Percentiles rank a stretch among this genome's conserved stretches.
These are phyloP conservation scores for Beroe ovata DNA, from an alignment of 37 sponge, comb jelly and placozoan species.

Conservation along the genomic window DNA sequence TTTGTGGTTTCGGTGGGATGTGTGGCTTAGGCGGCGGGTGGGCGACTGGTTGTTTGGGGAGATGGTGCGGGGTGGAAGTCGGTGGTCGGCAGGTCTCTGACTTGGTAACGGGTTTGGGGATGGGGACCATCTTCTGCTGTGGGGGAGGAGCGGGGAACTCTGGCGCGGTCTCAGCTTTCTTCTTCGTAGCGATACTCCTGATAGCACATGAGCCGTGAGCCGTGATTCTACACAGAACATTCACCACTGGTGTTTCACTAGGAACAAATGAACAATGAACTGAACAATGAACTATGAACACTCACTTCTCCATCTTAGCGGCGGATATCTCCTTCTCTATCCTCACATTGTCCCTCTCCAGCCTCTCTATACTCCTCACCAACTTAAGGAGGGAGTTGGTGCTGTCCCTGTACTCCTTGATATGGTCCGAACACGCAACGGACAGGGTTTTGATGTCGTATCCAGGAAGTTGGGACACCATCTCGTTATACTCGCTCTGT, in stretches of 20 bases:
- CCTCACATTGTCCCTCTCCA: constrained; percentile 24
- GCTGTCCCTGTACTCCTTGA: constrained; percentile 19
- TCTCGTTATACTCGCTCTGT: background rate
- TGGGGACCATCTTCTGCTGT: background rate
- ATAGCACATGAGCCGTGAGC: too few relatives aligned
- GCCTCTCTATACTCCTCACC: background rate
- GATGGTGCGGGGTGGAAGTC: background rate
- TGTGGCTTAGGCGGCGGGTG: constrained; percentile 1
- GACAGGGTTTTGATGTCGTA: constrained; percentile 29
- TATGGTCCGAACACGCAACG: background rate
- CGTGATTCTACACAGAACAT: too few relatives aligned
- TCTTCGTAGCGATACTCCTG: background rate
- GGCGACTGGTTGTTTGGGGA: background rate
- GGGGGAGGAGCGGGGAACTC: background rate
- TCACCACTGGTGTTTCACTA: too few relatives aligned
- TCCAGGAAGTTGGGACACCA: background rate
- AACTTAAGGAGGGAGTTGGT: background rate
- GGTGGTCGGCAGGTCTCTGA: background rate
- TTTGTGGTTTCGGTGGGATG: background rate
- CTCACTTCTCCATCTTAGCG: constrained; percentile 14
- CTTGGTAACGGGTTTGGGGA: background rate
- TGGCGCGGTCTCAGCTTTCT: background rate
- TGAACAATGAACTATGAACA: too few relatives aligned
- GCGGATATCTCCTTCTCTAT: constrained; percentile 19
- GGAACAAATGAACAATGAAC: too few relatives aligned